Base-by-base conservation (phyloP, 2,797 vertebrate species). In the Oophaga sylvatica region DNA sequence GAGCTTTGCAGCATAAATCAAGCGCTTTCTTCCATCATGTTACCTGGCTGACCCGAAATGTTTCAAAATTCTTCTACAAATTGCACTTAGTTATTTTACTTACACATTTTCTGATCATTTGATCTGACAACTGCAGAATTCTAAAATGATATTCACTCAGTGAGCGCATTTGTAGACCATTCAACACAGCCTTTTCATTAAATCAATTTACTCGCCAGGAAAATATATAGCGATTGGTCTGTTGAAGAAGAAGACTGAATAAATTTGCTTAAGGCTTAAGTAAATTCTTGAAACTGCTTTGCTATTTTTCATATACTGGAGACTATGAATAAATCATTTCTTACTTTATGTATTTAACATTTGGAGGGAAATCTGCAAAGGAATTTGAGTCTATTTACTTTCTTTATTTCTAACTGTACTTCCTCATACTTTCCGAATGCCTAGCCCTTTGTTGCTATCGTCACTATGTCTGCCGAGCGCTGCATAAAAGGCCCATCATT, bases 391-490 rank as follows among this genome's bases (percentile, higher is more conserved):
- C 78, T 89, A 79, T 86, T 89, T 86, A 71, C 88, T 85, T 60
- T 85, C 22, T 78, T 71, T 16, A 26, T 83, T 45, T 86, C 48
- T 76, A 45, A 53, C 77, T 86, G 45, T 48, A 89, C 88, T 86
- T 89, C 84, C 88, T 86, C 88, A 86, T 89, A 86, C 62, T 83
- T 89, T 75, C 56, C 56, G n/a, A 22, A 65, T 77, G 80, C 83
- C 71, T 78, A 48, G 45, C 73, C 80, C 71, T 86, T 41, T 89
- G 88, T 89, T 89, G 84, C 88, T n/a, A 83, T 20, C 26, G 70
- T 85, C 48, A 80, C 83, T 62, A 48, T 68, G 26, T 53, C 53
- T 68, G 71, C 22, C 75, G 31, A 12, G n/a, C 59, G 77, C 77
- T 68, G 60, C 19, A 85, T 85, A 53, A 76, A 82, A 83, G 71